Evolutionary conservation across 2,888 invertebrate species (phyloP), one percentile per base, ranked within the genome.

Genomic region (Morinoia aosen): DNA sequence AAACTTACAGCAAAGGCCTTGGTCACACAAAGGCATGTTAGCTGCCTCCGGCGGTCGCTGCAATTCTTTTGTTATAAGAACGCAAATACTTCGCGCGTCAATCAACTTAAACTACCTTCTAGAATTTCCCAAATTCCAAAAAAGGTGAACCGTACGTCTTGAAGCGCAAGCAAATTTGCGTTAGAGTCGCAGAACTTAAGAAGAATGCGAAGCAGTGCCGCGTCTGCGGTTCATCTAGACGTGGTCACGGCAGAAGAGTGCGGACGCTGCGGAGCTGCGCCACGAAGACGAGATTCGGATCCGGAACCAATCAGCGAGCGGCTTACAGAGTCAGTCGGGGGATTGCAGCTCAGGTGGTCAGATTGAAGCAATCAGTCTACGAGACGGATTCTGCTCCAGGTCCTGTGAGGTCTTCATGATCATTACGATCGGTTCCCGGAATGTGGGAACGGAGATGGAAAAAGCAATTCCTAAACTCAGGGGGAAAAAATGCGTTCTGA

Each of bases 281-380:
- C 8, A 76, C 76, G 76, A 76, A 76, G 76, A 76, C 33, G 57
- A 48, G 93, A 93, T 93, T 56, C 57, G 57, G 57, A 57, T 93
- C n/a, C 93, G 93, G 39, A 48, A 93, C n/a, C 93, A 57, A 93
- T 93, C 93, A 48, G 58, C 56, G 48, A 48, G 57, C 57, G 93
- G 57, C 39, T 93, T 93, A 93, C 57, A 25, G 93, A 57, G n/a
- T 39, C 93, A 56, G 48, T 93, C 56, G 4, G 56, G 11, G 57
- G 93, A 93, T 93, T 93, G 93, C 93, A 48, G 93, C 33, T 93
- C 57, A 39, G 93, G 57, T 33, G 93, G 48, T 93, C 93, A 39
- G 57, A 93, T 48, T 93, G 93, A 93, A 93, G 93, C 57, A 57
- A 93, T 93, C 93, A 56, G 48, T 93, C 93, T 90, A 39, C 90